Evolutionary conservation across 2,888 invertebrate genomes (phyloP).

Genomic region (Patella depressa): DNA sequence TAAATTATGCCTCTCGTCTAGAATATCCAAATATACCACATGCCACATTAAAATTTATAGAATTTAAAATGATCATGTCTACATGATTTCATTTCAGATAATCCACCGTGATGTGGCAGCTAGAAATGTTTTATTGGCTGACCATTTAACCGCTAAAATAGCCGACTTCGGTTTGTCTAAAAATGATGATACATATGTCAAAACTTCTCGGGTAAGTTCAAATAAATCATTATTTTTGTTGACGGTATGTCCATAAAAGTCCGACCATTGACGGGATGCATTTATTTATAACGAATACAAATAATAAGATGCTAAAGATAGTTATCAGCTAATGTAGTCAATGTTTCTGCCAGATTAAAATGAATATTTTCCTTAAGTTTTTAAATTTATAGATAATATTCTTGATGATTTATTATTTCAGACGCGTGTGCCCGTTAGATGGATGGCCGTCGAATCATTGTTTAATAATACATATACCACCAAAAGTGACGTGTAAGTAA

Average conservation of each 20-base stretch:
- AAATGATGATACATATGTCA: constrained; percentile 65
- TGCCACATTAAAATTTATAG: too few relatives aligned
- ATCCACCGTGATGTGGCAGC: constrained; percentile 65
- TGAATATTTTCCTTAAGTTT: too few relatives aligned
- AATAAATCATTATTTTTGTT: neutral
- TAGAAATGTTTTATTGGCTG: constrained; percentile 58
- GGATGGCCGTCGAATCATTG: constrained; percentile 64
- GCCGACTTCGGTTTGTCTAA: constrained; percentile 65
- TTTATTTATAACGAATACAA: too few relatives aligned
- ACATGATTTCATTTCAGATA: constrained; percentile 42
- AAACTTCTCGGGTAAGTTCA: constrained; percentile 61
- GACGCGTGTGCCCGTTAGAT: constrained; percentile 63
- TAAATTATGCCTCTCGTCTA: too few relatives aligned
- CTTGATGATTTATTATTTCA: constrained; percentile 32
- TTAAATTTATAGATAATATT: too few relatives aligned
- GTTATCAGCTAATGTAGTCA: too few relatives aligned
- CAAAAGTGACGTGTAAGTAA: constrained; percentile 64
- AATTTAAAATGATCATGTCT: neutral
- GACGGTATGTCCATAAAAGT: too few relatives aligned
- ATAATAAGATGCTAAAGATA: too few relatives aligned
- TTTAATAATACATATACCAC: constrained; percentile 61
- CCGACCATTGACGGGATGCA: too few relatives aligned
- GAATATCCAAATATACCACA: too few relatives aligned
- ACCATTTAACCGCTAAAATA: constrained; percentile 60
- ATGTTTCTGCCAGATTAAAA: too few relatives aligned